phyloP scores from a whole-genome alignment of 1,140 invertebrate species.

The Reticulitermes speratus region DNA sequence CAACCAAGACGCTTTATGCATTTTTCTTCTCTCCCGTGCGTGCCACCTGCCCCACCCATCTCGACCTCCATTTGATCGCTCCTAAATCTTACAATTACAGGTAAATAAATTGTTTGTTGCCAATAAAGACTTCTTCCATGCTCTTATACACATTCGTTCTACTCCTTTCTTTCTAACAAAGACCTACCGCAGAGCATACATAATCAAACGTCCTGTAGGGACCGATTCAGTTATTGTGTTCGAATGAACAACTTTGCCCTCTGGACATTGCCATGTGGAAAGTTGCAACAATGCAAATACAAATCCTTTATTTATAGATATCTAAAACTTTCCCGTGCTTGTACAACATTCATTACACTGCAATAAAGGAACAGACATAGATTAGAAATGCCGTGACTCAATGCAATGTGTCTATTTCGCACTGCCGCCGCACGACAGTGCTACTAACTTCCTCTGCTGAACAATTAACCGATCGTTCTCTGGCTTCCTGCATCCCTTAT shows the following conservation, averaged over 20 bases:
- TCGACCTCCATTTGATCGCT: too few relatives aligned
- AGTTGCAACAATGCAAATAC: background rate
- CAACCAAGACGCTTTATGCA: too few relatives aligned
- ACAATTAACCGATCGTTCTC: background rate
- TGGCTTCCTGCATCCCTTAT: constrained; percentile 1
- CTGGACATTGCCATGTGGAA: background rate
- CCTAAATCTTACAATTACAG: too few relatives aligned
- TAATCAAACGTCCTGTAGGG: too few relatives aligned
- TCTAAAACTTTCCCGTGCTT: background rate
- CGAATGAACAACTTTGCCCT: background rate
- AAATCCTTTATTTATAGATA: background rate
- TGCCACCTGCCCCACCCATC: too few relatives aligned
- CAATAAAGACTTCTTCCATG: too few relatives aligned
- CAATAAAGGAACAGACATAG: background rate
- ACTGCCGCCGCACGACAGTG: background rate
- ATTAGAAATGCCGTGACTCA: background rate
- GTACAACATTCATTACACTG: background rate
- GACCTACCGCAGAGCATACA: too few relatives aligned
- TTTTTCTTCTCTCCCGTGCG: too few relatives aligned
- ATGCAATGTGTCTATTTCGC: constrained; percentile 7
- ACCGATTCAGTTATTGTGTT: background rate
- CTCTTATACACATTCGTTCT: too few relatives aligned
- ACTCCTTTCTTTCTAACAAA: too few relatives aligned
- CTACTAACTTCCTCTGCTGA: background rate
- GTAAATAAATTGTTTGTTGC: too few relatives aligned